These are phyloP conservation scores for Myripristis jacobus DNA, from an alignment of 2,797 vertebrate species.

Conservation along the genomic window DNA sequence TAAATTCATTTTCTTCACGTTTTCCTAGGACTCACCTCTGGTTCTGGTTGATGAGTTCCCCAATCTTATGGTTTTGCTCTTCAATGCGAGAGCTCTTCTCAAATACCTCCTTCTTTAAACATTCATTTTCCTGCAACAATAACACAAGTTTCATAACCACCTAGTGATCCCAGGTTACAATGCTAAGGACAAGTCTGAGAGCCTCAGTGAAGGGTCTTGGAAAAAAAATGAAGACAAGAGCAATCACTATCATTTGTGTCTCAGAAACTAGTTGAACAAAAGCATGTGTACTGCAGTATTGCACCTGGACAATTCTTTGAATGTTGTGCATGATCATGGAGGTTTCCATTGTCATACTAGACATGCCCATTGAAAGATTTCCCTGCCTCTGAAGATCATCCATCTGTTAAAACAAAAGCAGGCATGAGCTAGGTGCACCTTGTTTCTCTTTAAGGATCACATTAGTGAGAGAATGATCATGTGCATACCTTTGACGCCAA, in stretches of 20 bases:
- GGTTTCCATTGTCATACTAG: slow-evolving; percentile 93
- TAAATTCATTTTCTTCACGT: neutral
- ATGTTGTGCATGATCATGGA: slow-evolving; percentile 96
- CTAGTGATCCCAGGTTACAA: neutral
- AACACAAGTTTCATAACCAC: neutral
- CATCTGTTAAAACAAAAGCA: slow-evolving; percentile 79
- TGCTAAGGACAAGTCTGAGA: neutral
- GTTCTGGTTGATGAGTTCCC: slow-evolving; percentile 93
- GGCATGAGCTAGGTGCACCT: neutral
- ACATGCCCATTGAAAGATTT: slow-evolving; percentile 81
- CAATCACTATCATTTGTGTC: no score
- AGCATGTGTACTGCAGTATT: neutral
- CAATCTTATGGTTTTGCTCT: slow-evolving; percentile 96
- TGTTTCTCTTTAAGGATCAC: no score
- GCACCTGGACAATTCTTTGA: slow-evolving; percentile 94
- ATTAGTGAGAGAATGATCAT: neutral
- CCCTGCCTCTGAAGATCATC: slow-evolving; percentile 89
- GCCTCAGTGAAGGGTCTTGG: neutral
- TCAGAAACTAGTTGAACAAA: neutral
- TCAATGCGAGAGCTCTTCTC: slow-evolving; percentile 95
- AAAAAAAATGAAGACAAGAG: neutral
- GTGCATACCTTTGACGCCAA: slow-evolving; percentile 88
- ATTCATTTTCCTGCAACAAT: slow-evolving; percentile 92
- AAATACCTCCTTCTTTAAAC: slow-evolving; percentile 95
- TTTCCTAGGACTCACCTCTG: slow-evolving; percentile 87